Percentiles rank a stretch among this genome's conserved stretches.
Evolutionary conservation across 2,113 vertebrate genomes (phyloP).

Genomic region (Piaya cayana): DNA sequence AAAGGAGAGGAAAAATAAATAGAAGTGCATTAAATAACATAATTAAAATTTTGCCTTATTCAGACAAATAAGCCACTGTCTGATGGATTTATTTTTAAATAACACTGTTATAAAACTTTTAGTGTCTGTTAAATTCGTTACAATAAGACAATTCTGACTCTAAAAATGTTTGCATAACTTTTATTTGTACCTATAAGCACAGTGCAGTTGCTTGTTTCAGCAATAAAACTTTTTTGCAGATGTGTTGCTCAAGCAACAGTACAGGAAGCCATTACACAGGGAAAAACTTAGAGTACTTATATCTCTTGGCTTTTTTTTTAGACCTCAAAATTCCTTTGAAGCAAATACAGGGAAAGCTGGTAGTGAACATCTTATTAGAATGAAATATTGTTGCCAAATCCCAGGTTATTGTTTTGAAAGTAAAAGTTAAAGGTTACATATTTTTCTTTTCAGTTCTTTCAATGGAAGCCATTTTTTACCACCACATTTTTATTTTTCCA

Average conservation of each 20-base stretch:
- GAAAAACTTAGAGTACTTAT: not conserved
- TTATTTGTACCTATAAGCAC: not conserved
- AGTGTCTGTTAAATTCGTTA: not conserved
- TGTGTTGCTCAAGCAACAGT: not conserved
- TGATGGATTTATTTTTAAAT: not conserved
- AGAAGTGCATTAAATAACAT: not conserved
- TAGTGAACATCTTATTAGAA: not conserved
- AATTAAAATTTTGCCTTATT: not conserved
- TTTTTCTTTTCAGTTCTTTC: not conserved
- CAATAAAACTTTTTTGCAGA: not conserved
- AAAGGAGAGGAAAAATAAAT: not conserved
- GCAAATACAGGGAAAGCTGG: not conserved
- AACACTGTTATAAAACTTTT: not conserved
- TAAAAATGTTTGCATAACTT: not conserved
- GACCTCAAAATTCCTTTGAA: not conserved
- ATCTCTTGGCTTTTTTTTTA: not conserved
- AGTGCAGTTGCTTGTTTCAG: not conserved
- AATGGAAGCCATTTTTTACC: not conserved
- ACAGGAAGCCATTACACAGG: accelerated
- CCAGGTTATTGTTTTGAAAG: not conserved
- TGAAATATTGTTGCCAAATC: not conserved
- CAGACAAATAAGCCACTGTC: not conserved
- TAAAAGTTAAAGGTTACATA: not conserved
- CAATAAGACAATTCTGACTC: not conserved
- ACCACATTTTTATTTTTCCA: not conserved